A percentile compares a stretch with the other conserved stretches of the same genome.
Conservation (phyloP, 2,888 invertebrate species). For the Pocota personata region DNA sequence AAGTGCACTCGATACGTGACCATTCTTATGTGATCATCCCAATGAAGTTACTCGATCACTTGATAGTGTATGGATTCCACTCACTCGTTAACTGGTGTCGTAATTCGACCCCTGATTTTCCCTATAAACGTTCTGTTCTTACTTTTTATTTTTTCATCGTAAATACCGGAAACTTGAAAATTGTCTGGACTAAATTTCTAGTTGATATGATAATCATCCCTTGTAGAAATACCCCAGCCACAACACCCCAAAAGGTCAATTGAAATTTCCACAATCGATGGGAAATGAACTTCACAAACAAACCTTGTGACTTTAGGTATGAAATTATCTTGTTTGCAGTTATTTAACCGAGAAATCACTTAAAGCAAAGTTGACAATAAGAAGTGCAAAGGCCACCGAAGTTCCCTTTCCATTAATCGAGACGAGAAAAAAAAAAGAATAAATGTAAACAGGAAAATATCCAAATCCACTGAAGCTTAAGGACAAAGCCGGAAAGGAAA, state of each 20-base stretch:
- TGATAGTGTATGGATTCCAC: too few relatives aligned
- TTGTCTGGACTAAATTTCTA: too few relatives aligned
- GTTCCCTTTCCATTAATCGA: background rate
- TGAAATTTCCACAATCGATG: background rate
- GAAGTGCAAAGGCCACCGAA: constrained; percentile 6
- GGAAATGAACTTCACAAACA: background rate
- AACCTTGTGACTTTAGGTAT: background rate
- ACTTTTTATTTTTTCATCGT: too few relatives aligned
- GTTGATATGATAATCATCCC: too few relatives aligned
- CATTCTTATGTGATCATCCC: too few relatives aligned
- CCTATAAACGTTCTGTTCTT: too few relatives aligned
- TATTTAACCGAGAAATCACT: constrained; percentile 64
- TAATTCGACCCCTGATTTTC: too few relatives aligned
- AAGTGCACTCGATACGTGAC: too few relatives aligned
- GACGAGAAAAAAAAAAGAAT: background rate
- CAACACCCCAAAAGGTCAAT: background rate
- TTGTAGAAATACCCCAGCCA: too few relatives aligned
- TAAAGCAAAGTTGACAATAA: constrained; percentile 51
- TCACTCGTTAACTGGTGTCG: too few relatives aligned
- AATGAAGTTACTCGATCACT: too few relatives aligned
- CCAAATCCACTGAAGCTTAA: constrained; percentile 63
- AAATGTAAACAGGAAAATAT: constrained; percentile 70
- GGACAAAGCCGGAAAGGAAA: constrained; percentile 78
- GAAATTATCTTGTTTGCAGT: constrained; percentile 11
- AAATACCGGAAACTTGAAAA: too few relatives aligned